Percentiles rank a stretch among this genome's conserved stretches.
phyloP scores from a whole-genome alignment of 2,797 vertebrate species.

The Arrhamphus sclerolepis region DNA sequence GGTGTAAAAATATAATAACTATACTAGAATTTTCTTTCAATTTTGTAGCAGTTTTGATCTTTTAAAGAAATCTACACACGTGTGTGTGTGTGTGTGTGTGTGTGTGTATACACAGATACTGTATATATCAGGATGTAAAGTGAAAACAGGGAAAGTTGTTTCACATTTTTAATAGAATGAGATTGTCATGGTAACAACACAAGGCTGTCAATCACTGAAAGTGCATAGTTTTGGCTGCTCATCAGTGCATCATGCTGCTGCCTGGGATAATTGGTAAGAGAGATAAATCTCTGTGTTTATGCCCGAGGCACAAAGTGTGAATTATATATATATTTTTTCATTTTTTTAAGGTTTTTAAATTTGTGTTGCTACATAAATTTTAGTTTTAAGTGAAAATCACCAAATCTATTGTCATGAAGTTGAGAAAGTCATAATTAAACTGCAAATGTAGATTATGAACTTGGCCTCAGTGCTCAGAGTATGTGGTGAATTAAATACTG shows the following conservation, averaged over 20 bases:
- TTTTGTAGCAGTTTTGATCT: no score
- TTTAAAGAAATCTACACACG: no score
- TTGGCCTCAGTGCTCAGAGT: not conserved
- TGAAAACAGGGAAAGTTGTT: not conserved
- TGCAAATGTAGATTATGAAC: slow-evolving; percentile 14
- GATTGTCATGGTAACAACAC: not conserved
- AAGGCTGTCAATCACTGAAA: slow-evolving; percentile 32
- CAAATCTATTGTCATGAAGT: slow-evolving; percentile 1
- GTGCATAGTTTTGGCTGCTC: slow-evolving; percentile 38
- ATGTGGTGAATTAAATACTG: not conserved
- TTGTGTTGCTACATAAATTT: no score
- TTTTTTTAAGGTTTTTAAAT: no score
- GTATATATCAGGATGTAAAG: no score
- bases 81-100: no score
- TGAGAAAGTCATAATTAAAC: slow-evolving; percentile 14
- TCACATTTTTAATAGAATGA: not conserved
- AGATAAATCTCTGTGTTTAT: slow-evolving; percentile 50
- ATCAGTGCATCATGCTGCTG: slow-evolving; percentile 41
- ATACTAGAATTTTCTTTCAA: no score
- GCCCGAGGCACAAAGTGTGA: slow-evolving; percentile 46
- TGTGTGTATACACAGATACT: no score
- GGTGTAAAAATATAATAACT: no score
- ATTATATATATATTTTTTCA: slow-evolving; percentile 25
- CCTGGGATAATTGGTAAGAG: slow-evolving; percentile 29
- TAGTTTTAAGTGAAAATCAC: no score